phyloP scores from a whole-genome alignment of 2,113 vertebrate species.

The Alosa alosa region DNA sequence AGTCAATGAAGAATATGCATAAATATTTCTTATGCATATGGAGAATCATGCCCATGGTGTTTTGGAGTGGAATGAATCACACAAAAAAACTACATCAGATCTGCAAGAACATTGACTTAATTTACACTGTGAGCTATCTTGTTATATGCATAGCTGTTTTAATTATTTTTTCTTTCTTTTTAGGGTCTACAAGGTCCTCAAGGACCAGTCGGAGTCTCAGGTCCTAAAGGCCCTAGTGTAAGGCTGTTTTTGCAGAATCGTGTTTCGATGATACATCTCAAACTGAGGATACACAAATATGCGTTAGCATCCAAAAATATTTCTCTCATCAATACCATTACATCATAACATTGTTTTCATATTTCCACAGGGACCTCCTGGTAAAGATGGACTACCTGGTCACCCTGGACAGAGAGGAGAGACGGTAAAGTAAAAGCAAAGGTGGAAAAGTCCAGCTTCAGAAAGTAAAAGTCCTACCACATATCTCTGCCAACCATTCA shows the following conservation, averaged over 20 bases:
- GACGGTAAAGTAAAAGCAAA: slow-evolving; percentile 80
- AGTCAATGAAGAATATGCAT: no score
- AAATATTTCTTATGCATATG: no score
- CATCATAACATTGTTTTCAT: slow-evolving; percentile 37
- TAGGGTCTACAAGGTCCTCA: background rate
- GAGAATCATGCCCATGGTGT: no score
- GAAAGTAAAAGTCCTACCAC: no score
- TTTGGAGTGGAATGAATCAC: no score
- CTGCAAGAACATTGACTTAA: background rate
- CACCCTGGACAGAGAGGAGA: slow-evolving; percentile 96
- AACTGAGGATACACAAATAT: background rate
- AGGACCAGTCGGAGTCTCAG: background rate
- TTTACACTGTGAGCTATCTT: background rate
- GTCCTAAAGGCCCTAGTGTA: background rate
- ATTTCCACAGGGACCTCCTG: slow-evolving; percentile 84
- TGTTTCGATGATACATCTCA: no score
- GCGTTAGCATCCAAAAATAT: background rate
- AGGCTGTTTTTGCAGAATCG: background rate
- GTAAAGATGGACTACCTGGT: slow-evolving; percentile 94
- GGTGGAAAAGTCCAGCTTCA: no score
- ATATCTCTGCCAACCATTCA: no score
- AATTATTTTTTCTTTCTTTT: background rate
- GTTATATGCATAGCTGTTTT: background rate
- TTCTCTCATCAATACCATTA: background rate
- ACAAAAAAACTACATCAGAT: background rate